A percentile compares a stretch with the other conserved stretches of the same genome.
Conservation (phyloP, 2,797 vertebrate species). For the Girardinus metallicus region DNA sequence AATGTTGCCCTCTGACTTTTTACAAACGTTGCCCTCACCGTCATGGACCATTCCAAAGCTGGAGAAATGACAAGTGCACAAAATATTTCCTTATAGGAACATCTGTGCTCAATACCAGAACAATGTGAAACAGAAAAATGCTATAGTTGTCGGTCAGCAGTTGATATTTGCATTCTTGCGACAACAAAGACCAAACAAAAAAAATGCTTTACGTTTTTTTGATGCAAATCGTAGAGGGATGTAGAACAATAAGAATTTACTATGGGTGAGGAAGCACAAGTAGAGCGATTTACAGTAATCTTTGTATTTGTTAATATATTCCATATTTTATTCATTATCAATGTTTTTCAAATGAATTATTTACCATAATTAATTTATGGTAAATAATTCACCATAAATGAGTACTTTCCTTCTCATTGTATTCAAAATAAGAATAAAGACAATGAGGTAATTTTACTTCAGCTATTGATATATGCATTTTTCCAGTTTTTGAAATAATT, state of each 20-base stretch:
- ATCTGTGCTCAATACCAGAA: neutral
- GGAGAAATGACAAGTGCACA: slow-evolving; percentile 2
- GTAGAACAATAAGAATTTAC: neutral
- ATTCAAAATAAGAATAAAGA: neutral
- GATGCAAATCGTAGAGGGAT: neutral
- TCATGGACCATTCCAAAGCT: slow-evolving; percentile 96
- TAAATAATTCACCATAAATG: no score
- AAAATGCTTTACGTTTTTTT: neutral
- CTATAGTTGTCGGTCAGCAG: neutral
- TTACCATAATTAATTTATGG: no score
- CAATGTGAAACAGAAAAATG: neutral
- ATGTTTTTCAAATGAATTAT: neutral
- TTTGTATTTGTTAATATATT: neutral
- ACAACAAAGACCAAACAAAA: neutral
- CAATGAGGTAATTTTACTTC: neutral
- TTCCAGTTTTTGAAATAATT: neutral
- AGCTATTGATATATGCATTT: neutral
- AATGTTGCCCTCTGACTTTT: slow-evolving; percentile 92
- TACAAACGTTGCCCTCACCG: slow-evolving; percentile 92
- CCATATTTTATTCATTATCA: neutral
- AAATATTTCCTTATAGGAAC: neutral
- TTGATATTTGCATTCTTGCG: neutral
- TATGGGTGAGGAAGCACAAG: neutral
- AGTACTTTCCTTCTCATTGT: neutral
- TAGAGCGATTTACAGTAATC: neutral